A percentile compares a stretch with the other conserved stretches of the same genome.
These are phyloP conservation scores for Tympanoctomys barrerae DNA, from an alignment of 2,797 vertebrate genomes.

Conservation along the genomic window DNA sequence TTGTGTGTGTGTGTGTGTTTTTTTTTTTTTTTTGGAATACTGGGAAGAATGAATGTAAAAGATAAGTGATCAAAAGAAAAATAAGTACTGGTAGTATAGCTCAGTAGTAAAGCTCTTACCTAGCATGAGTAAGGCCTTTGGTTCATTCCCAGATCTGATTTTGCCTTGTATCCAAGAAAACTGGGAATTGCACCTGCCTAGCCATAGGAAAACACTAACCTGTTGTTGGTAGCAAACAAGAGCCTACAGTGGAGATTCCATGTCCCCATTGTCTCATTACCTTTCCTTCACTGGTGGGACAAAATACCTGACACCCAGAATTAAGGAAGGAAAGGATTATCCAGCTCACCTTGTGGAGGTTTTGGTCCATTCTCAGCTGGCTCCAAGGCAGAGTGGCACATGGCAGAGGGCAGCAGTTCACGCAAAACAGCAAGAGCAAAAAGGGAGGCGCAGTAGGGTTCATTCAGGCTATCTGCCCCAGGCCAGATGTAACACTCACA, in stretches of 20 bases:
- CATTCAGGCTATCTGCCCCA: too few species aligned
- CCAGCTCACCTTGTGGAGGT: too few species aligned
- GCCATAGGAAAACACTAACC: background rate
- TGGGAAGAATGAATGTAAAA: background rate
- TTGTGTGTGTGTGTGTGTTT: too few species aligned
- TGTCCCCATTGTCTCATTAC: background rate
- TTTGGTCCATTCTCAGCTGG: too few species aligned
- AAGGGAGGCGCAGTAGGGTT: too few species aligned
- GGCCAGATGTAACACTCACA: too few species aligned
- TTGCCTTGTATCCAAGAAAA: background rate
- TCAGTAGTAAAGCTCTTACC: background rate
- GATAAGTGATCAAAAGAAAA: background rate
- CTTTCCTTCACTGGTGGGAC: too few species aligned
- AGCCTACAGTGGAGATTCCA: background rate
- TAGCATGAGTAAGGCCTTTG: background rate
- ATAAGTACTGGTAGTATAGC: background rate
- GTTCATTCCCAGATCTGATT: background rate
- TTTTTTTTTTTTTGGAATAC: background rate
- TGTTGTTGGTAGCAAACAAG: background rate
- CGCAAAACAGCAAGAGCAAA: too few species aligned
- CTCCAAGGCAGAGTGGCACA: too few species aligned
- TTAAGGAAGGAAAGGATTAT: too few species aligned
- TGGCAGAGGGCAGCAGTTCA: too few species aligned
- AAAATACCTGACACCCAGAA: too few species aligned
- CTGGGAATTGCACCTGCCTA: background rate